Conservation (phyloP, 2,113 vertebrate genomes). For the Anguilla japonica region DNA sequence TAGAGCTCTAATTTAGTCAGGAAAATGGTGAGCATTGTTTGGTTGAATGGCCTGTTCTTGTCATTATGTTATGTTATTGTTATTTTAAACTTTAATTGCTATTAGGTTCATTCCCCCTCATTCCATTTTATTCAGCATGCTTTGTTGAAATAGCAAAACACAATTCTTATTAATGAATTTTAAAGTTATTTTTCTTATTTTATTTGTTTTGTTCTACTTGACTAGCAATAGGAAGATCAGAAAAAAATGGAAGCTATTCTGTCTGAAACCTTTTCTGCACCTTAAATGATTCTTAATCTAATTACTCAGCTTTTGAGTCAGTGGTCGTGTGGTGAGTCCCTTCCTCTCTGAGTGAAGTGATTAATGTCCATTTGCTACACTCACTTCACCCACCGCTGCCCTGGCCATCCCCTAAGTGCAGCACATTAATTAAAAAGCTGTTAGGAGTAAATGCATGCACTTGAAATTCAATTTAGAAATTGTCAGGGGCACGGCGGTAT, state of each 20-base stretch:
- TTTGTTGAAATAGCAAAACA: background rate
- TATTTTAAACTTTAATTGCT: too few relatives aligned
- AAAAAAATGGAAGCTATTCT: background rate
- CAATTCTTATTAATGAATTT: background rate
- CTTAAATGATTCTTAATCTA: background rate
- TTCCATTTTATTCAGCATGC: background rate
- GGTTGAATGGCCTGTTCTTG: too few relatives aligned
- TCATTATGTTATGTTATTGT: too few relatives aligned
- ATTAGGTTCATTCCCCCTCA: too few relatives aligned
- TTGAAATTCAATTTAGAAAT: constrained; percentile 1
- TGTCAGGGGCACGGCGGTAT: constrained; percentile 12
- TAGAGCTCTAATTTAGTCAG: too few relatives aligned
- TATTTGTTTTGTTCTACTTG: background rate
- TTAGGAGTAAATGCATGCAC: constrained; percentile 12
- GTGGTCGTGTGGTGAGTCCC: background rate
- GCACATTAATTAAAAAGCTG: constrained; percentile 15
- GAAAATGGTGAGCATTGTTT: too few relatives aligned
- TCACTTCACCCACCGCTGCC: background rate
- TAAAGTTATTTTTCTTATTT: background rate
- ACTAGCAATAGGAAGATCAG: background rate
- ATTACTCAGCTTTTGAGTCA: background rate
- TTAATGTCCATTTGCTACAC: background rate
- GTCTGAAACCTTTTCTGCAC: background rate
- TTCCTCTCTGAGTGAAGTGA: constrained; percentile 1
- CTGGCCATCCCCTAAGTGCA: background rate